Percentiles rank a stretch among this genome's conserved stretches.
Evolutionary conservation across 2,888 invertebrate genomes (phyloP).

Genomic region (Sthenelais limicola): DNA sequence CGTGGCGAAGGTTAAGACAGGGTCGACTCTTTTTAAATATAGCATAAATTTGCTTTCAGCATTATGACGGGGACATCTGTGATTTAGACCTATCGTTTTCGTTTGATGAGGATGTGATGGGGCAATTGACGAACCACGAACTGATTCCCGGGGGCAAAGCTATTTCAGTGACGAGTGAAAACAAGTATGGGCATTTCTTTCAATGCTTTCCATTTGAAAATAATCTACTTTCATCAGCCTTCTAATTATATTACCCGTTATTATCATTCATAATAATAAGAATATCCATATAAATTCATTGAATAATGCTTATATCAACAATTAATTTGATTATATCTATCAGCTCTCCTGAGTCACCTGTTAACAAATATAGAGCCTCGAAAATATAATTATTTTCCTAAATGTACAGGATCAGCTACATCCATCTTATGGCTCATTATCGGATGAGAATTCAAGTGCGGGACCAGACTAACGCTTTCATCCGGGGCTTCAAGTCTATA

Average conservation of each 20-base stretch:
- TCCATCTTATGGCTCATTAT: slow-evolving; percentile 94
- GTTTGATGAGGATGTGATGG: slow-evolving; percentile 94
- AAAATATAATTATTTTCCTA: too few relatives aligned
- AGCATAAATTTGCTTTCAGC: too few relatives aligned
- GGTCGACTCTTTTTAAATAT: too few relatives aligned
- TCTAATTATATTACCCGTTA: too few relatives aligned
- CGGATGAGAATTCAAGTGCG: slow-evolving; percentile 98
- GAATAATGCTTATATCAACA: too few relatives aligned
- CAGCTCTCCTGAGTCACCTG: too few relatives aligned
- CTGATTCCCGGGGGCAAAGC: slow-evolving; percentile 95
- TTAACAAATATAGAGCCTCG: too few relatives aligned
- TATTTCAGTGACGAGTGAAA: slow-evolving; percentile 94
- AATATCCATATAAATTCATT: too few relatives aligned
- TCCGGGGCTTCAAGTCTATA: slow-evolving; percentile 94
- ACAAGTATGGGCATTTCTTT: slow-evolving; percentile 84
- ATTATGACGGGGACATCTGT: slow-evolving; percentile 85
- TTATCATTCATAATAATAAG: too few relatives aligned
- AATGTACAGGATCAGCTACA: slow-evolving; percentile 97
- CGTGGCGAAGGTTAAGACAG: too few relatives aligned
- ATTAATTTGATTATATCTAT: too few relatives aligned
- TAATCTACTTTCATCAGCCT: too few relatives aligned
- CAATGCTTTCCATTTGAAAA: background rate
- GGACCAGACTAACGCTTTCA: slow-evolving; percentile 96
- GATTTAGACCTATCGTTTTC: slow-evolving; percentile 97
- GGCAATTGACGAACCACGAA: slow-evolving; percentile 94